These are phyloP conservation scores for Cephus rjabovi DNA, from an alignment of 2,888 invertebrate genomes.

Conservation along the genomic window DNA sequence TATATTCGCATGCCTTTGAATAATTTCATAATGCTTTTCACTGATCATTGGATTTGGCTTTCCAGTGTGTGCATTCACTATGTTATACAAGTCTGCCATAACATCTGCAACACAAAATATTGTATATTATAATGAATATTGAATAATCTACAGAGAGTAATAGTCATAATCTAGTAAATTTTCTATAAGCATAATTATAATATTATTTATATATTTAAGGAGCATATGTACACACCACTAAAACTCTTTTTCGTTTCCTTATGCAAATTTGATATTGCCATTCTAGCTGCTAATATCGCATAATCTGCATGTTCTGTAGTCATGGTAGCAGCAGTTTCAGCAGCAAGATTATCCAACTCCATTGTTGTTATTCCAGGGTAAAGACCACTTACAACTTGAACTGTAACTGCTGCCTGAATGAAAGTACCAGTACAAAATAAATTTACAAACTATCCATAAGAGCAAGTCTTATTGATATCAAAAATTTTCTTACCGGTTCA, in stretches of 20 bases:
- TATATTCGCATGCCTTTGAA: conserved; percentile 86
- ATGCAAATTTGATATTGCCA: conserved; percentile 97
- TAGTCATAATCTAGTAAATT: neutral
- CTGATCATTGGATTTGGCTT: conserved; percentile 86
- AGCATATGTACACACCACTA: conserved; percentile 73
- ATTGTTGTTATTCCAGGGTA: conserved; percentile 97
- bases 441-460: neutral
- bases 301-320: conserved; percentile 98
- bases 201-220: neutral
- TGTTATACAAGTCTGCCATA: conserved; percentile 85
- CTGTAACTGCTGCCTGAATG: conserved; percentile 80
- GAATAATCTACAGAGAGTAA: neutral
- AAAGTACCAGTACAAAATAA: neutral
- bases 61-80: conserved; percentile 80
- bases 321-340: conserved; percentile 97
- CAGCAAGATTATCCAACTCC: conserved; percentile 96
- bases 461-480: neutral
- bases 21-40: conserved; percentile 81
- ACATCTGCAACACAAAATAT: conserved; percentile 79
- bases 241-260: conserved; percentile 97
- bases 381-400: conserved; percentile 94
- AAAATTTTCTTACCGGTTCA: conserved; percentile 82
- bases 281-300: conserved; percentile 87
- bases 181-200: neutral
- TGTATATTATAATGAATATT: neutral